These are phyloP conservation scores for Pungitius pungitius DNA, from an alignment of 2,113 vertebrate genomes.

Conservation along the genomic window DNA sequence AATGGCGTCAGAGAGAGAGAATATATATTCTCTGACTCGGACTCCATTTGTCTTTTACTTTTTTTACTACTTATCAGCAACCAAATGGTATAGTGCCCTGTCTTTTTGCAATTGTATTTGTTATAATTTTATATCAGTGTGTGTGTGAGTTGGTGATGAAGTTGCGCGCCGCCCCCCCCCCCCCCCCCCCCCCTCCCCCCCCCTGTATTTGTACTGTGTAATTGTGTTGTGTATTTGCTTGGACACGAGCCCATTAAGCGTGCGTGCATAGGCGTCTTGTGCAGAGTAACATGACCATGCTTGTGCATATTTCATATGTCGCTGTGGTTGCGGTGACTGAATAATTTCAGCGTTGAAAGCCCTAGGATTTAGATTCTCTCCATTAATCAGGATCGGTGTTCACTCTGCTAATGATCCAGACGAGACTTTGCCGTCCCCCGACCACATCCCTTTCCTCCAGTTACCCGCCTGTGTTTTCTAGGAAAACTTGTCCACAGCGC, in stretches of 20 bases:
- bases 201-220: no score
- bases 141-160: no score
- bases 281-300: slow-evolving; percentile 10
- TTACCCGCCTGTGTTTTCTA: slow-evolving; percentile 73
- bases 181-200: no score
- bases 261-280: background rate
- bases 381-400: slow-evolving; percentile 78
- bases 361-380: slow-evolving; percentile 59
- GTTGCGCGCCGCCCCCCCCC: no score
- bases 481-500: slow-evolving; percentile 65
- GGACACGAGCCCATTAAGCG: background rate
- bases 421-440: slow-evolving; percentile 58
- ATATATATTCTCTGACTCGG: no score
- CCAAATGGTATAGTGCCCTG: no score
- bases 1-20: no score
- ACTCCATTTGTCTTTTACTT: no score
- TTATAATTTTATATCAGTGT: no score
- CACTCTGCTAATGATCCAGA: slow-evolving; percentile 68
- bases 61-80: no score
- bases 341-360: slow-evolving; percentile 62
- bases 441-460: slow-evolving; percentile 56
- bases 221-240: background rate
- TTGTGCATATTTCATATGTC: slow-evolving; percentile 13
- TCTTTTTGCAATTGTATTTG: no score
- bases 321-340: slow-evolving; percentile 32